Base-by-base conservation (phyloP, 2,888 invertebrate species). In the Torymus aiolomorphi region DNA sequence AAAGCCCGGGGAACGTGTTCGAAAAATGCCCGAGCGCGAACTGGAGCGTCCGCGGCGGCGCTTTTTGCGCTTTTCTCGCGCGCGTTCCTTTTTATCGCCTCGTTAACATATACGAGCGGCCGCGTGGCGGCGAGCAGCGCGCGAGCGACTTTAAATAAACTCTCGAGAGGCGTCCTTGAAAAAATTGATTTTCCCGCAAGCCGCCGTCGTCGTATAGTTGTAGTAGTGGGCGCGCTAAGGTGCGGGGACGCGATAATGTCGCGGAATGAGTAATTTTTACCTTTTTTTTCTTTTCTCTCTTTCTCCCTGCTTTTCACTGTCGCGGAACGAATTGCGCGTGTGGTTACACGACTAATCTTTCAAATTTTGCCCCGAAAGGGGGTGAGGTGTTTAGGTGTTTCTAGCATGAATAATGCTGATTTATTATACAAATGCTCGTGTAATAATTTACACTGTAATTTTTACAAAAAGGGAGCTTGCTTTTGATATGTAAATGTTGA, bases 151-250 rank as follows among this genome's bases (percentile, higher is more conserved):
- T 62, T 73, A 71, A 71, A 59, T 31, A 31, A 31, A 31, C 31
- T 59, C 70, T 49, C 49, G 16, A n/a, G 52, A 20, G 31, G 72
- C 57, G 73, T 52, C 67, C 76, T 76, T 76, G 80, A 80, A 80
- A 76, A 62, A 72, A 80, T 80, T 67, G 76, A 80, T 76, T 76
- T 79, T 76, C 49, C 31, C 66, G 4, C 51, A 31, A 59, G 13
- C 8, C 42, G 63, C 10, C 49, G 13, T 42, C 63, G 11, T 31
- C 31, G 4, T 31, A 31, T 31, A 31, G 31, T 31, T 31, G 31
- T 31, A 31, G 31, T 31, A 31, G 31, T 31, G 8, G 8, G 31
- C 1, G 31, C 2, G 31, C 2, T 24, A 24, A 3, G 31, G 31
- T 31, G 31, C 31, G 31, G 31, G 31, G 31, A 8, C 8, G 8